Evolutionary conservation across 1,140 invertebrate genomes (phyloP).

Genomic region (Oncopodura yosiiana): DNA sequence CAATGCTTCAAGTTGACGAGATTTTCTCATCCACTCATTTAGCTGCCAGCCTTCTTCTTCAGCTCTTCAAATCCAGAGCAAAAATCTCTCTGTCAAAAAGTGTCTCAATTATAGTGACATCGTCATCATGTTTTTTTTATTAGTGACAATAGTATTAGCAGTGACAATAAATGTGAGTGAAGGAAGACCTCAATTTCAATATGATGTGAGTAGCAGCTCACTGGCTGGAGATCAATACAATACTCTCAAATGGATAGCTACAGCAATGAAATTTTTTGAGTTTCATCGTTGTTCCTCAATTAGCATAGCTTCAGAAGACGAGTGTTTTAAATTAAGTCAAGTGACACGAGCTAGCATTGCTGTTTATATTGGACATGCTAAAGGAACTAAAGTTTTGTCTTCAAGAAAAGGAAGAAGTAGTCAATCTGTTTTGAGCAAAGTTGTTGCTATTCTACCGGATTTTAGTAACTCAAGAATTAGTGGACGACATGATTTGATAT

Average conservation of each 20-base stretch:
- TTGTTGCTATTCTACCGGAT: slow-evolving; percentile 41
- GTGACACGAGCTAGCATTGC: slow-evolving; percentile 8
- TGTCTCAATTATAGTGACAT: too few relatives aligned
- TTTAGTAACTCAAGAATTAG: slow-evolving; percentile 37
- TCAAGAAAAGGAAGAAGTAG: background rate
- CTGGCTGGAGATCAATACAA: slow-evolving; percentile 23
- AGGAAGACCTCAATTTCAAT: too few relatives aligned
- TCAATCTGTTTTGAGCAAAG: too few relatives aligned
- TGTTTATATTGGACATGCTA: slow-evolving; percentile 25
- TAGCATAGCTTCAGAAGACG: slow-evolving; percentile 24
- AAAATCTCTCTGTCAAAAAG: too few relatives aligned
- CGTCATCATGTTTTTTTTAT: too few relatives aligned
- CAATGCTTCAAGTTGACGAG: too few relatives aligned
- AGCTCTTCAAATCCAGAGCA: too few relatives aligned
- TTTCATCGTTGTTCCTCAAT: slow-evolving; percentile 23
- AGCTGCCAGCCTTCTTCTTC: too few relatives aligned
- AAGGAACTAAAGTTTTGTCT: background rate
- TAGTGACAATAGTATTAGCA: too few relatives aligned
- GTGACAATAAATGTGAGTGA: too few relatives aligned
- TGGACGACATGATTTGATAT: slow-evolving; percentile 41
- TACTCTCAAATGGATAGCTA: slow-evolving; percentile 20
- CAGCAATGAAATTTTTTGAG: slow-evolving; percentile 28
- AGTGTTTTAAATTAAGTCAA: slow-evolving; percentile 26
- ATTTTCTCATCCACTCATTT: too few relatives aligned
- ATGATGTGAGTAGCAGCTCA: too few relatives aligned